Conservation (phyloP, 2,888 invertebrate genomes). For the Xanthorhoe spadicearia region DNA sequence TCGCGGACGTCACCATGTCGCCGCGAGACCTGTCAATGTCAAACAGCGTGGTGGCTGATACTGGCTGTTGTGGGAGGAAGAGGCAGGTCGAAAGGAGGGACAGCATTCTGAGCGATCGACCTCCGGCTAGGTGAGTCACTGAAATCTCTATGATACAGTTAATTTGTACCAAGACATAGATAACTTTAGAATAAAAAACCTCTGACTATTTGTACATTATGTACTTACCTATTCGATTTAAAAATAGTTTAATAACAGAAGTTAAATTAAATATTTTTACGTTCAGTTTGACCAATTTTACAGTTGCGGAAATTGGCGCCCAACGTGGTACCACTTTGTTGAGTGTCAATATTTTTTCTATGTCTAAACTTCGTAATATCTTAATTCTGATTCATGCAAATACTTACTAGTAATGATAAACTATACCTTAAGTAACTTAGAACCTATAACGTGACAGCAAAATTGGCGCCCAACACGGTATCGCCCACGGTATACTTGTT, state of each 20-base stretch:
- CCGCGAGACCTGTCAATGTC: slow-evolving; percentile 45
- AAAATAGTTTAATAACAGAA: too few species aligned
- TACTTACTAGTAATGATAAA: too few species aligned
- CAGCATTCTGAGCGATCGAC: slow-evolving; percentile 82
- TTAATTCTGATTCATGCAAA: too few species aligned
- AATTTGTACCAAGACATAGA: too few species aligned
- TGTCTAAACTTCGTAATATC: not conserved
- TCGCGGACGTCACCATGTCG: slow-evolving; percentile 51
- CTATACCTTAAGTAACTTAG: not conserved
- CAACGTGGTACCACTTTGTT: slow-evolving; percentile 24
- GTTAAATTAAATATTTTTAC: too few species aligned
- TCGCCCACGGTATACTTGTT: not conserved
- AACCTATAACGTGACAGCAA: not conserved
- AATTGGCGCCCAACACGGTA: slow-evolving; percentile 1
- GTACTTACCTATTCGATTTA: too few species aligned
- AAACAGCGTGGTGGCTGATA: slow-evolving; percentile 60
- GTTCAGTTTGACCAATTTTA: too few species aligned
- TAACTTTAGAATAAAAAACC: too few species aligned
- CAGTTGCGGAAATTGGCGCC: slow-evolving; percentile 17
- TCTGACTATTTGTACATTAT: too few species aligned
- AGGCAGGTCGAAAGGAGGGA: slow-evolving; percentile 78
- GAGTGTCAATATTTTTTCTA: slow-evolving; percentile 5
- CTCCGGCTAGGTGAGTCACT: slow-evolving; percentile 66
- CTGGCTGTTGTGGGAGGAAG: slow-evolving; percentile 75
- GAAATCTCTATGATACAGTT: too few species aligned